phyloP scores from a whole-genome alignment of 2,888 invertebrate species.

The Trachelus troglodyta region DNA sequence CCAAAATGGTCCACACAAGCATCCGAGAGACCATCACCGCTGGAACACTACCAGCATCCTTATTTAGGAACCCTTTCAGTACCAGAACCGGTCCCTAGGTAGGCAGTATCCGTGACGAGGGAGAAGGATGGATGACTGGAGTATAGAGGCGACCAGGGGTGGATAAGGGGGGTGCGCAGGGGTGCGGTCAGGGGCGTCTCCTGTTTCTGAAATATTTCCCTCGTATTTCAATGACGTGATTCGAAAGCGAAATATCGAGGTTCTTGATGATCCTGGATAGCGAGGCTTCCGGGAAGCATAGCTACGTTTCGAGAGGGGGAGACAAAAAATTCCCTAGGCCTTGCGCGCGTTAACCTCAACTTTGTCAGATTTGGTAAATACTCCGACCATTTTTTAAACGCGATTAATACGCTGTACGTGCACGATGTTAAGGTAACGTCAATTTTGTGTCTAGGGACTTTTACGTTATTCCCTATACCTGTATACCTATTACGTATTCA shows the following conservation, averaged over 20 bases:
- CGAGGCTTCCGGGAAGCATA: background rate
- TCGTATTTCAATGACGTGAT: constrained; percentile 27
- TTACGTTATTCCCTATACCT: constrained; percentile 29
- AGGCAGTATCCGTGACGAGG: background rate
- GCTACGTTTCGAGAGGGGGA: background rate
- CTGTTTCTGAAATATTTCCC: constrained; percentile 23
- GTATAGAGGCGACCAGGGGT: background rate
- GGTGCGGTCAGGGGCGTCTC: background rate
- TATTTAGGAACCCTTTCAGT: background rate
- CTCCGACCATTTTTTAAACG: constrained; percentile 15
- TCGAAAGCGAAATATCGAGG: constrained; percentile 20
- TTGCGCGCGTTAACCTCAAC: constrained; percentile 1
- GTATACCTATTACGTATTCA: constrained; percentile 32
- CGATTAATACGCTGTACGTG: background rate
- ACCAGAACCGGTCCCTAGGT: background rate
- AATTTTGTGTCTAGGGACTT: constrained; percentile 13
- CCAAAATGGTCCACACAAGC: background rate
- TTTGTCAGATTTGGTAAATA: constrained; percentile 23
- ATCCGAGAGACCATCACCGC: background rate
- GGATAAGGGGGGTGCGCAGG: background rate
- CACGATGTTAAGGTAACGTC: background rate
- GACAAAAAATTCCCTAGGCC: constrained; percentile 20
- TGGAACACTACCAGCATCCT: background rate
- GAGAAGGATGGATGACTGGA: background rate
- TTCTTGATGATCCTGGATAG: constrained; percentile 17